Evolutionary conservation across 2,888 invertebrate genomes (phyloP).

Genomic region (Nycteola revayana): DNA sequence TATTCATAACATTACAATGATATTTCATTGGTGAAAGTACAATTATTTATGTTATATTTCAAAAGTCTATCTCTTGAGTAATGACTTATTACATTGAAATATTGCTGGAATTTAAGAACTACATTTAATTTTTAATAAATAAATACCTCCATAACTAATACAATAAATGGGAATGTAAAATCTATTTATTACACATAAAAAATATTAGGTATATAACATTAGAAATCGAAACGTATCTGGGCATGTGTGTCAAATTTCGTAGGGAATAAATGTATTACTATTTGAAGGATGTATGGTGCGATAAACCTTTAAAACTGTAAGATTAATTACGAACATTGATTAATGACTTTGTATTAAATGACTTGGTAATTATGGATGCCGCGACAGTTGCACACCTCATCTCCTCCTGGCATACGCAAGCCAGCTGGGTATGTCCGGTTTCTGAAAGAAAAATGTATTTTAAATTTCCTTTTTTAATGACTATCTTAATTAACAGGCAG

Average conservation of each 20-base stretch:
- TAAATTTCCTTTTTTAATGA: too few relatives aligned
- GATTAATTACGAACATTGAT: constrained; percentile 54
- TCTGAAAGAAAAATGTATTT: constrained; percentile 63
- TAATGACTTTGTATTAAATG: constrained; percentile 23
- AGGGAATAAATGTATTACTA: too few relatives aligned
- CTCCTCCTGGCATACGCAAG: constrained; percentile 97
- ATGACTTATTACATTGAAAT: constrained; percentile 23
- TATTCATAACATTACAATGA: constrained; percentile 73
- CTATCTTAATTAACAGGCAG: too few relatives aligned
- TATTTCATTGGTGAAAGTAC: constrained; percentile 43
- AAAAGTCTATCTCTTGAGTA: constrained; percentile 31
- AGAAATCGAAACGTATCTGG: too few relatives aligned
- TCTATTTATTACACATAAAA: too few relatives aligned
- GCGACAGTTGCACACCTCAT: constrained; percentile 90
- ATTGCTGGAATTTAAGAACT: constrained; percentile 4
- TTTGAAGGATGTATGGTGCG: constrained; percentile 13
- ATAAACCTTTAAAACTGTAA: constrained; percentile 37
- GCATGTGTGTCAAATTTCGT: too few relatives aligned
- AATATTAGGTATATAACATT: neutral
- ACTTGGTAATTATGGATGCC: constrained; percentile 43
- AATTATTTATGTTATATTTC: constrained; percentile 31
- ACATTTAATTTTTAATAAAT: too few relatives aligned
- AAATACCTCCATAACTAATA: constrained; percentile 5
- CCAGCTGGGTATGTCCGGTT: constrained; percentile 72
- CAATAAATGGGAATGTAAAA: too few relatives aligned